Conservation (phyloP, 2,888 invertebrate species). For the Crossocerus cetratus region DNA sequence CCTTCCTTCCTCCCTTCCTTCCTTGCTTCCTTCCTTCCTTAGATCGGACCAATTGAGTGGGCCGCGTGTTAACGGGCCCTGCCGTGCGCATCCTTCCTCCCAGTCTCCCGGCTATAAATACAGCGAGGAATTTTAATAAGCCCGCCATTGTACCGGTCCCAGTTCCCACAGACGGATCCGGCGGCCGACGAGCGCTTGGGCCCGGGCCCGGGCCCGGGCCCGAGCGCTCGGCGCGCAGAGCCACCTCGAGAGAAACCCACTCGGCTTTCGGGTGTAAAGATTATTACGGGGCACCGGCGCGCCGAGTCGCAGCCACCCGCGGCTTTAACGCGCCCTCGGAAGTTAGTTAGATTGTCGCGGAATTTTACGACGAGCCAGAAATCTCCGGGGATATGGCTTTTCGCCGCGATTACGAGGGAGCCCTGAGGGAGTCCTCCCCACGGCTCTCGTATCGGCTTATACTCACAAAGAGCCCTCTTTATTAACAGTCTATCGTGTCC, state of each 20-base stretch:
- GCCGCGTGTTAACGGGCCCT: conserved; percentile 38
- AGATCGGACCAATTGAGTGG: conserved; percentile 33
- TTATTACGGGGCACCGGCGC: conserved; percentile 44
- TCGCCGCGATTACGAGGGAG: neutral
- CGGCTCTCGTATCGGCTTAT: no score
- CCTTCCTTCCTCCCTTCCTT: conserved; percentile 9
- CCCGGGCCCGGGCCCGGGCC: no score
- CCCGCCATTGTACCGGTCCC: conserved; percentile 67
- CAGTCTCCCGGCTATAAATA: conserved; percentile 68
- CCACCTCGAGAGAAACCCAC: no score
- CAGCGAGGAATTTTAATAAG: conserved; percentile 73
- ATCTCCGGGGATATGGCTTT: conserved; percentile 22
- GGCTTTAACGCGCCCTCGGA: conserved; percentile 47
- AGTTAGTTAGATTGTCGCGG: conserved; percentile 58
- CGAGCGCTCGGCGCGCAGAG: no score
- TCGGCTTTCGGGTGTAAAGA: conserved; percentile 58
- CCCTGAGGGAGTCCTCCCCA: neutral
- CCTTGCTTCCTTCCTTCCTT: conserved; percentile 20
- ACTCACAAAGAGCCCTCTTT: no score
- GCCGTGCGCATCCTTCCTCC: conserved; percentile 49
- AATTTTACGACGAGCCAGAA: conserved; percentile 52
- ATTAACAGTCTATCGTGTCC: no score
- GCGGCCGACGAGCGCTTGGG: conserved; percentile 19
- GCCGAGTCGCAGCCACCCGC: conserved; percentile 54
- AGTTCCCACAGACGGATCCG: conserved; percentile 68